phyloP scores from a whole-genome alignment of 2,888 invertebrate genomes.

The Troides helena region DNA sequence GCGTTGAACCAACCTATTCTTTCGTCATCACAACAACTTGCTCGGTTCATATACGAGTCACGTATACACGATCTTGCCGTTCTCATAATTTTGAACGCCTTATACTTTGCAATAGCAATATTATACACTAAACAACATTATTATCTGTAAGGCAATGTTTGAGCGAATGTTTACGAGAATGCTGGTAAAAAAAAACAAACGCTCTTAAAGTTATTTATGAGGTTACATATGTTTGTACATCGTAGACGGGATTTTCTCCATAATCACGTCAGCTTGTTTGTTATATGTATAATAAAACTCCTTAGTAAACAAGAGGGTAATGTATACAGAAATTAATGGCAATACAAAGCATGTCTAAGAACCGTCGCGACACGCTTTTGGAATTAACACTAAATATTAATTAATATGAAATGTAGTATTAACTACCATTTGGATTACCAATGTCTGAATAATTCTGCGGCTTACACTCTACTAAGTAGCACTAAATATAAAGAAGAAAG shows the following conservation, averaged over 20 bases:
- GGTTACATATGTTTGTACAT: neutral
- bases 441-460: too few species aligned
- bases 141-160: neutral
- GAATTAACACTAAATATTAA: too few species aligned
- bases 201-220: neutral
- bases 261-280: neutral
- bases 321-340: neutral
- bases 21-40: too few species aligned
- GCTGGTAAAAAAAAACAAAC: neutral
- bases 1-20: too few species aligned
- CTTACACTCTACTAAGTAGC: too few species aligned
- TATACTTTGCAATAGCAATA: neutral
- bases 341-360: neutral
- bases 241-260: slow-evolving; percentile 1
- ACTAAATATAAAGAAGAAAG: too few species aligned
- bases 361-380: too few species aligned
- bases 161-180: neutral
- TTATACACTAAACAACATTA: neutral
- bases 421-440: too few species aligned
- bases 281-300: neutral
- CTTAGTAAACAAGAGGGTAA: neutral
- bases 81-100: neutral
- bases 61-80: too few species aligned
- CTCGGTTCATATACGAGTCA: too few species aligned
- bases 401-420: too few species aligned